A percentile compares a stretch with the other conserved stretches of the same genome.
Evolutionary conservation across 2,113 vertebrate genomes (phyloP).

Genomic region (Pedionomus torquatus): DNA sequence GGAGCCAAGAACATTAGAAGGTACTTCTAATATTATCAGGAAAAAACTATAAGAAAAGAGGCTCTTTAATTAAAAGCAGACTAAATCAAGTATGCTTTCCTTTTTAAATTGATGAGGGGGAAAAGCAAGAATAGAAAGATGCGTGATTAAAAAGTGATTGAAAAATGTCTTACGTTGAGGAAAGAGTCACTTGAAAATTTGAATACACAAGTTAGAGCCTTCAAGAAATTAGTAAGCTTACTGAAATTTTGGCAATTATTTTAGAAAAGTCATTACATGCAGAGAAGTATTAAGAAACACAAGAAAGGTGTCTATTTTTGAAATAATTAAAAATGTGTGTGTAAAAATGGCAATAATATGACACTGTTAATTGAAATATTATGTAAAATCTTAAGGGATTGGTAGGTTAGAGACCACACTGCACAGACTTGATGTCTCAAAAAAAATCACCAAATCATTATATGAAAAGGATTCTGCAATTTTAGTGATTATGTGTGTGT

Average conservation of each 20-base stretch:
- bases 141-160: neutral
- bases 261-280: neutral
- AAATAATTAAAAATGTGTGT: neutral
- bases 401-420: neutral
- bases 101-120: slow-evolving; percentile 14
- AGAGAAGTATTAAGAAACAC: neutral
- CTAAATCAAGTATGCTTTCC: slow-evolving; percentile 16
- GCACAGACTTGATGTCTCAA: neutral
- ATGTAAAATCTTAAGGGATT: neutral
- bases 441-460: neutral
- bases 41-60: slow-evolving; percentile 3
- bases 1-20: slow-evolving; percentile 25
- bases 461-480: neutral
- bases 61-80: slow-evolving; percentile 40
- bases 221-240: neutral
- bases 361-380: neutral
- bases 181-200: neutral
- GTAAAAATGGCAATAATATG: neutral
- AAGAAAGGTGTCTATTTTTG: neutral
- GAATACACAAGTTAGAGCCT: neutral
- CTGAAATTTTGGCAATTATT: neutral
- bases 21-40: slow-evolving; percentile 27
- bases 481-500: neutral
- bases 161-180: neutral
- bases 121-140: slow-evolving; percentile 32